phyloP scores from a whole-genome alignment of 2,113 vertebrate species.

The Sorex fumeus region DNA sequence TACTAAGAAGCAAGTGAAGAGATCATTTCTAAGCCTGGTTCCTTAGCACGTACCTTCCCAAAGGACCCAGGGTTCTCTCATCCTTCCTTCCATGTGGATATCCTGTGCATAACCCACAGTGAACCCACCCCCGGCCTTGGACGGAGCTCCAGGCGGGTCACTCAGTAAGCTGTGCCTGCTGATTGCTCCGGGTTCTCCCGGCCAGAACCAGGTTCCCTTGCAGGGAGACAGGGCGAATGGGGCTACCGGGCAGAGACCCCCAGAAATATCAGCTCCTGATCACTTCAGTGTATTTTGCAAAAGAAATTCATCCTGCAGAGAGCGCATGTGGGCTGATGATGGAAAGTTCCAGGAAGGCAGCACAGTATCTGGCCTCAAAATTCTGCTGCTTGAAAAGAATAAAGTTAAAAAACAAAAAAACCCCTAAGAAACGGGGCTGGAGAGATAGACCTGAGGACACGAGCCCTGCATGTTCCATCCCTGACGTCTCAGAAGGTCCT shows the following conservation, averaged over 20 bases:
- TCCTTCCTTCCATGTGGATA: not conserved
- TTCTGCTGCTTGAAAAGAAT: not conserved
- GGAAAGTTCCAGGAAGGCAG: not conserved
- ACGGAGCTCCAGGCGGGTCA: not conserved
- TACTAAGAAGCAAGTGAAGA: too few relatives aligned
- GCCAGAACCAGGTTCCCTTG: not conserved
- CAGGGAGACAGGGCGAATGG: not conserved
- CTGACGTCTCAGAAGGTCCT: too few relatives aligned
- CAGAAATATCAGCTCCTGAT: not conserved
- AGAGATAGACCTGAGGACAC: too few relatives aligned
- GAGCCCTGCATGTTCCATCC: too few relatives aligned
- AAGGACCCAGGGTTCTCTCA: too few relatives aligned
- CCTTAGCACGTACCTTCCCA: too few relatives aligned
- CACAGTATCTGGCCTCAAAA: not conserved
- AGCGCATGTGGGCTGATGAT: too few relatives aligned
- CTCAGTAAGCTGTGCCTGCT: not conserved
- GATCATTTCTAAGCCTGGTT: too few relatives aligned
- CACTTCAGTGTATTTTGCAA: not conserved
- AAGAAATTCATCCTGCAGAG: constrained; percentile 6
- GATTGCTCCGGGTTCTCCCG: not conserved
- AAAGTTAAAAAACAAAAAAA: too few relatives aligned
- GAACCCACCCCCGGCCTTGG: not conserved
- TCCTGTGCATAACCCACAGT: not conserved
- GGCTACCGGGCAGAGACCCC: not conserved
- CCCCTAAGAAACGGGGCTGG: too few relatives aligned